Base-by-base conservation (phyloP, 2,888 invertebrate species). In the Limnephilus rhombicus region DNA sequence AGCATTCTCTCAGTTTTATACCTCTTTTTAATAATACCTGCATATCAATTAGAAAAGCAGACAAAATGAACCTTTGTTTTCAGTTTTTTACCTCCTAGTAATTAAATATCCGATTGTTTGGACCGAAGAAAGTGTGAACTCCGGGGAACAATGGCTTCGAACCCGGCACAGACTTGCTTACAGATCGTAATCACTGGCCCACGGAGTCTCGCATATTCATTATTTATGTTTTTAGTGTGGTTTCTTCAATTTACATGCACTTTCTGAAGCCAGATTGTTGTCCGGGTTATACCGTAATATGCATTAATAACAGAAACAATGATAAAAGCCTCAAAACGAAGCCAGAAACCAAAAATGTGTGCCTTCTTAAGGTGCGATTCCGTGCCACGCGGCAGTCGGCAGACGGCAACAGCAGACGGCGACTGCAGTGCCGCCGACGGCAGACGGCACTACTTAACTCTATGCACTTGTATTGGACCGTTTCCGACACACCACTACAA, bases 91-190 rank as follows among this genome's bases (percentile, higher is more conserved):
- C 68, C 68, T 68, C 68, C 68, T n/a, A 24, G 83, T 83, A 83
- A 83, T 83, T 83, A 83, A 83, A 83, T 83, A 83, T 37, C 37
- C n/a, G 24, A 83, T 83, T 83, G 83, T 83, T 83, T 41, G 34
- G 18, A 18, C 83, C 37, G 37, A 83, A 83, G 83, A 83, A 83
- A 83, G 83, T 83, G 83, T 83, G 83, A 83, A 83, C 37, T 68
- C 37, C 9, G 37, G 24, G 24, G 3, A 83, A 83, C 83, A 83
- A 83, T 83, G 37, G 83, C 1, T 11, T 41, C 12, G 83, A 83
- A 83, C 83, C 83, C 83, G 68, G 68, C 68, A 68, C 68, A 68
- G 68, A n/a, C 68, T 68, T 24, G 68, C 68, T 9, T n/a, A 24
- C 24, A 68, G 68, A 68, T 68, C 24, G 5, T 68, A 9, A 68